Evolutionary conservation across 2,888 invertebrate genomes (phyloP).

Genomic region (Tetragonisca angustula): DNA sequence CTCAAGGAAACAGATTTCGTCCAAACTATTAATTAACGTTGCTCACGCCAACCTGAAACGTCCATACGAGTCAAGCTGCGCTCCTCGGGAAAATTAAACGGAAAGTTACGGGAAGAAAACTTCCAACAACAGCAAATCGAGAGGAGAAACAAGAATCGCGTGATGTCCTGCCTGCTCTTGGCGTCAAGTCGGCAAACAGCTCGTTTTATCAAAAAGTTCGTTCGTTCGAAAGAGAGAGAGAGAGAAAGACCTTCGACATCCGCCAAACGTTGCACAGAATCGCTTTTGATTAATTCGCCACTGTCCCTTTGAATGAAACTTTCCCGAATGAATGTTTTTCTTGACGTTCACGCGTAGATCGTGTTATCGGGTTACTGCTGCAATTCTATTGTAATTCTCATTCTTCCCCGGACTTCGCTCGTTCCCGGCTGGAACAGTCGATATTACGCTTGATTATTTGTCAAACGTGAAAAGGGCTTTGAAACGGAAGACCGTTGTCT

Average conservation of each 20-base stretch:
- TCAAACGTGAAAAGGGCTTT: background rate
- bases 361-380: conserved; percentile 25
- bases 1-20: conserved; percentile 33
- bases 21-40: conserved; percentile 24
- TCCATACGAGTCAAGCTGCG: background rate
- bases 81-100: background rate
- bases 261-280: conserved; percentile 5
- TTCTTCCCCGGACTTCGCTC: conserved; percentile 22
- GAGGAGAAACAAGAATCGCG: background rate
- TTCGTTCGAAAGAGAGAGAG: background rate
- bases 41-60: background rate
- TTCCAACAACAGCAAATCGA: background rate
- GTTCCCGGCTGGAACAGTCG: background rate
- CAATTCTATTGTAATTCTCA: conserved; percentile 46
- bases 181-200: conserved; percentile 27
- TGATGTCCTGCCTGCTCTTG: conserved; percentile 7
- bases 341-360: background rate
- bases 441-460: background rate
- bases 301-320: conserved; percentile 49
- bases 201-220: conserved; percentile 42
- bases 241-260: background rate
- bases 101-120: conserved; percentile 25
- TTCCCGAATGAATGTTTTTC: conserved; percentile 41
- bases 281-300: conserved; percentile 43
- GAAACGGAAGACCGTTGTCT: background rate